Evolutionary conservation across 2,797 vertebrate species (phyloP).

Genomic region (Hydrocynus forskahlii): DNA sequence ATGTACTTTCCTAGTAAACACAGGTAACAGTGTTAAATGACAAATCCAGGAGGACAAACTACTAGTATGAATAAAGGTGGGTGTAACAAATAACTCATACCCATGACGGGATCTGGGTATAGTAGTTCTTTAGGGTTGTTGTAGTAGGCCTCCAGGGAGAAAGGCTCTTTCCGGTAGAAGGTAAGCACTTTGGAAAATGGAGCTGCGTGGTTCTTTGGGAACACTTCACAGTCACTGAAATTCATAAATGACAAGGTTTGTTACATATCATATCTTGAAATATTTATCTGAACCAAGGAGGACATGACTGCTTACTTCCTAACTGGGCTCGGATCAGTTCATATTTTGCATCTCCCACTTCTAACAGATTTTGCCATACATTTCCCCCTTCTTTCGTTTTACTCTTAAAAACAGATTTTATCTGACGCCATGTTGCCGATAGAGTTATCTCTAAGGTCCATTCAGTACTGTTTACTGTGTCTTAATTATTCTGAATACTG

Average conservation of each 20-base stretch:
- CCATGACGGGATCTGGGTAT: constrained; percentile 88
- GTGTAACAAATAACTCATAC: constrained; percentile 67
- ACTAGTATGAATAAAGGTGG: not conserved
- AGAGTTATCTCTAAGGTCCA: too few relatives aligned
- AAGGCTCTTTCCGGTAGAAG: constrained; percentile 95
- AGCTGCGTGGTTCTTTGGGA: constrained; percentile 91
- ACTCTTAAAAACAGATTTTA: too few relatives aligned
- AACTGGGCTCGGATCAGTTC: too few relatives aligned
- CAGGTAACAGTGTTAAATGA: not conserved
- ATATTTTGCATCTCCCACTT: too few relatives aligned
- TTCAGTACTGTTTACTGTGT: too few relatives aligned
- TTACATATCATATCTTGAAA: not conserved
- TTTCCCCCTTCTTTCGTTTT: too few relatives aligned
- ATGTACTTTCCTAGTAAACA: constrained; percentile 85
- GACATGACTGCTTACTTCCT: too few relatives aligned
- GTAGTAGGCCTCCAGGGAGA: constrained; percentile 93
- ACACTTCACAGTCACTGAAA: constrained; percentile 93
- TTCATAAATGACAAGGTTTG: not conserved
- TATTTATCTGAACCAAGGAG: too few relatives aligned
- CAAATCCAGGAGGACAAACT: not conserved
- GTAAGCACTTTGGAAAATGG: constrained; percentile 97
- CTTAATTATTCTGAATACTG: too few relatives aligned
- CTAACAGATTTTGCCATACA: too few relatives aligned
- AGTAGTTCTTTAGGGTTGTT: constrained; percentile 88
- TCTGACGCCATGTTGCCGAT: too few relatives aligned